These are phyloP conservation scores for Poeciliopsis turrubarensis DNA, from an alignment of 2,113 vertebrate species.

Conservation along the genomic window DNA sequence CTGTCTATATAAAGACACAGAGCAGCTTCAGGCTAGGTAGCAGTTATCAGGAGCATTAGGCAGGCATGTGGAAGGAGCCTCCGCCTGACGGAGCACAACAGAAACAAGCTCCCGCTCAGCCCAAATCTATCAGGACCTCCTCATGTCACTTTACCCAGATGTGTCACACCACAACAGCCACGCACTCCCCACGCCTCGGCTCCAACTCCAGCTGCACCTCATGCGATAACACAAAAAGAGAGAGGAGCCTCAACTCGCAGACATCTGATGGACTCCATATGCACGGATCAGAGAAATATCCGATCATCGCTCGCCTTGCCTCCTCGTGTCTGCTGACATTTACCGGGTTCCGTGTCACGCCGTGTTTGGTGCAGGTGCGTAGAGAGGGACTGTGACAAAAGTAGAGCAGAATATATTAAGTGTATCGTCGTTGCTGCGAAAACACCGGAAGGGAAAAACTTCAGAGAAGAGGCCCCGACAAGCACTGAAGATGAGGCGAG, in stretches of 20 bases:
- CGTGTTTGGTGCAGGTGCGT: slow-evolving; percentile 12
- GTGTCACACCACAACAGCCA: slow-evolving; percentile 57
- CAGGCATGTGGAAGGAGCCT: slow-evolving; percentile 54
- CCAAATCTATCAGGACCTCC: slow-evolving; percentile 64
- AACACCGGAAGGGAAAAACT: slow-evolving; percentile 31
- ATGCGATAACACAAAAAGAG: not conserved
- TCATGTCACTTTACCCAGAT: slow-evolving; percentile 59
- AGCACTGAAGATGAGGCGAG: slow-evolving; percentile 11
- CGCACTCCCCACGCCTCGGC: slow-evolving; percentile 36
- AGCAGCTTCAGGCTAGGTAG: slow-evolving; percentile 34
- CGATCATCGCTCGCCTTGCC: slow-evolving; percentile 16
- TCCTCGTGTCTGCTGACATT: slow-evolving; percentile 40
- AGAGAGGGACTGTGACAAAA: slow-evolving; percentile 44
- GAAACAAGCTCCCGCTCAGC: slow-evolving; percentile 54
- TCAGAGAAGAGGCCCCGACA: slow-evolving; percentile 24
- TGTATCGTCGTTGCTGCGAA: slow-evolving; percentile 7
- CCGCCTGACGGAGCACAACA: slow-evolving; percentile 59
- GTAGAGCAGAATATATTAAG: slow-evolving; percentile 38
- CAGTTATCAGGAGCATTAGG: slow-evolving; percentile 44
- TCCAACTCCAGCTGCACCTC: slow-evolving; percentile 58
- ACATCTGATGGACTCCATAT: not conserved
- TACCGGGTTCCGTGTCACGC: slow-evolving; percentile 45
- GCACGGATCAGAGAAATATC: slow-evolving; percentile 20
- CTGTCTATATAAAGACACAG: too few relatives aligned
- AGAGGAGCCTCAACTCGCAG: not conserved